Percentiles rank a stretch among this genome's conserved stretches.
phyloP scores from a whole-genome alignment of 92 coral and sea anemone genomes.

The Zoanthus gigantus region DNA sequence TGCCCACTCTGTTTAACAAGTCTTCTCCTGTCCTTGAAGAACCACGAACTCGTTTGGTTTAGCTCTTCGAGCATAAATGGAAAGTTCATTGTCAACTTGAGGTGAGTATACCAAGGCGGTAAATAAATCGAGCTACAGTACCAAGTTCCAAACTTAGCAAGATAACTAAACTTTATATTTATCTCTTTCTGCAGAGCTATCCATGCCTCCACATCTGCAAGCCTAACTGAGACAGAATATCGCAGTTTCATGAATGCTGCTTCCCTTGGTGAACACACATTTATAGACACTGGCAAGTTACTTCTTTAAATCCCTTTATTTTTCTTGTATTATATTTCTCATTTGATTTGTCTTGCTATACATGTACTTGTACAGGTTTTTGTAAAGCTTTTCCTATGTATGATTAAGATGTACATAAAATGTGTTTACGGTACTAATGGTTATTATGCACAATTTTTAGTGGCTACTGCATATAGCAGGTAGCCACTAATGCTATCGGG shows the following conservation, averaged over 20 bases:
- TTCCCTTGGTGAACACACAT: slow-evolving; percentile 1
- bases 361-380: neutral
- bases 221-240: neutral
- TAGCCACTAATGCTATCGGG: too few relatives aligned
- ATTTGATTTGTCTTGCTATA: neutral
- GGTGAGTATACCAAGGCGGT: slow-evolving; percentile 15
- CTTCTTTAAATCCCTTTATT: neutral
- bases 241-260: slow-evolving; percentile 18
- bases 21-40: slow-evolving; percentile 21
- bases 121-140: neutral
- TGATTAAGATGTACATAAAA: neutral
- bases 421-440: too few relatives aligned
- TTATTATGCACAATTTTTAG: too few relatives aligned
- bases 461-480: too few relatives aligned
- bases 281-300: slow-evolving; percentile 4
- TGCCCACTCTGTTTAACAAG: slow-evolving; percentile 42
- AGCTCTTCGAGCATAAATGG: slow-evolving; percentile 40
- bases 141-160: neutral
- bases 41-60: slow-evolving; percentile 58
- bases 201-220: neutral
- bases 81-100: slow-evolving; percentile 51
- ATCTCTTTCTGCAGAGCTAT: slow-evolving; percentile 7
- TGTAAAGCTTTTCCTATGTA: neutral
- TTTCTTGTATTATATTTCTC: neutral
- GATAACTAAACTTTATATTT: neutral